Base-by-base conservation (phyloP, 2,888 invertebrate species). In the Automeris io region DNA sequence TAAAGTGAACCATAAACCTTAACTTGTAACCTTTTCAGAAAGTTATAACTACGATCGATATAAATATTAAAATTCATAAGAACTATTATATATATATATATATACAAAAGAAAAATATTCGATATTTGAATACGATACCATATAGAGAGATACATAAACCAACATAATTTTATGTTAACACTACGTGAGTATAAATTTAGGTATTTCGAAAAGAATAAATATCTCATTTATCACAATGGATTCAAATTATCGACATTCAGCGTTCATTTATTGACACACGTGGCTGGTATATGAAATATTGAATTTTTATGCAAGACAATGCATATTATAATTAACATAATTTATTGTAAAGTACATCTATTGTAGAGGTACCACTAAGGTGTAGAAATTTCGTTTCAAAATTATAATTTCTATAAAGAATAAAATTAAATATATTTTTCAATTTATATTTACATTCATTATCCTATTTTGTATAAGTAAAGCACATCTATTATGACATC, bases 241-340 rank as follows among this genome's bases (percentile, higher is more conserved):
- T 48, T 47, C 50, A 56, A 56, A 57, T 64, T 56, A 52, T 38
- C 46, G 35, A 37, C 37, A 40, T 39, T 42, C 38, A 38, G 35
- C 47, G 24, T n/a, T 40, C 31, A 31, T 18, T 16, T 64, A 46
- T 69, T 68, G 62, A 33, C 45, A 58, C 70, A 70, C 13, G 35
- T 70, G 69, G 42, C 40, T 23, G 41, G 35, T 40, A 31, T 38
- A 46, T 59, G 56, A 61, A 53, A 59, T 57, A 56, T 56, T 49
- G 41, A 43, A 53, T 48, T 44, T 44, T 47, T 47, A 57, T 53
- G 40, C 51, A 41, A 24, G 36, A 38, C 42, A 39, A 43, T 47
- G 40, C 37, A 42, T 29, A 33, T 19, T 26, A 40, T 32, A 34
- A 37, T 13, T 21, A 19, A 18, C 21, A 21, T 31, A 25, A 26